Base-by-base conservation (phyloP, 2,888 invertebrate species). In the Nipponacmea schrenckii region DNA sequence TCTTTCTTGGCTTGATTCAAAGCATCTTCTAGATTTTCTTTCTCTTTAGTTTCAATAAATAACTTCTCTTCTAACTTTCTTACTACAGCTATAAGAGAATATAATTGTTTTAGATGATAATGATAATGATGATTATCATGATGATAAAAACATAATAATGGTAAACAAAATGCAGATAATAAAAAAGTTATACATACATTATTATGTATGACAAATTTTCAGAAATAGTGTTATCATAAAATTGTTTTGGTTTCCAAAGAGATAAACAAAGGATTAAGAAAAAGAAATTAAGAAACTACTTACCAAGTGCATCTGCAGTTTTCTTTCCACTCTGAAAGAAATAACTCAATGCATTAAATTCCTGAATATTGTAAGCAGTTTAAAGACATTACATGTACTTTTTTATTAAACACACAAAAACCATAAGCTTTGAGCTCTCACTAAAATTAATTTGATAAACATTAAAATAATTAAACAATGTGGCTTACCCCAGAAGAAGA, bases 11-110 rank as follows among this genome's bases (percentile, higher is more conserved):
- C 72, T 0, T 76, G 72, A 46, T 78, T 72, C 24, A 85, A 71
- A 50, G 79, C 78, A 79, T 85, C 85, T 70, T 85, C 85, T 20
- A 86, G 67, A 64, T 83, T 84, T 71, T 86, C 85, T 67, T 82
- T 84, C 69, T 86, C 85, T 70, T 86, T 86, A 63, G 82, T 81
- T n/a, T 81, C 79, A 24, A 86, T 77, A 65, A 83, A 83, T 31
- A 85, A 74, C 71, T 83, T 79, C 65, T 84, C 84, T 75, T 86
- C 86, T 56, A 86, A 73, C 24, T 79, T 81, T 65, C 80, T 75
- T 17, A 83, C 79, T 12, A 83, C 78, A 64, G 77, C 84, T 85
- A 72, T n/a, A 80, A 77, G 48, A 63, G 24, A 70, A 39, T 8
- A 8, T 8, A 8, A 39, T 8, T 5, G 39, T 8, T 39, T 5